These are phyloP conservation scores for Columba janthina DNA, from an alignment of 2,113 vertebrate species.

Conservation along the genomic window DNA sequence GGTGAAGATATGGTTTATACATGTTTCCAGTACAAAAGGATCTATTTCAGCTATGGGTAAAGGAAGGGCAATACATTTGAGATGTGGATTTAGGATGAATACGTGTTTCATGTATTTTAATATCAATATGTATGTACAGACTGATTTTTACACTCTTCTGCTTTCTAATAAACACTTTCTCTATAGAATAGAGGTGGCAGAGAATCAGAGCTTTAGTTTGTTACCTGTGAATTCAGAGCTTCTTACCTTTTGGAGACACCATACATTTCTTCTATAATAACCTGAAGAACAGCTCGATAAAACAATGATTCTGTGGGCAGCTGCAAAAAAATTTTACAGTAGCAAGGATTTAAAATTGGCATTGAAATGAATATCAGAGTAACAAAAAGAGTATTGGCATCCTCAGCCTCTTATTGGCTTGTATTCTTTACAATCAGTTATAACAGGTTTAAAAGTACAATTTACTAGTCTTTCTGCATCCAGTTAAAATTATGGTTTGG, in stretches of 20 bases:
- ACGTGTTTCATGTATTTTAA: not conserved
- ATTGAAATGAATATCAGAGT: not conserved
- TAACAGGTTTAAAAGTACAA: not conserved
- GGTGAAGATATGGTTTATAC: not conserved
- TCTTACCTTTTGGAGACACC: slow-evolving; percentile 88
- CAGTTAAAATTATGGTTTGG: not conserved
- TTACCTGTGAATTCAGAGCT: slow-evolving; percentile 17
- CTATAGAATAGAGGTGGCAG: not conserved
- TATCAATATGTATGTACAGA: not conserved
- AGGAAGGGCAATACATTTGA: not conserved
- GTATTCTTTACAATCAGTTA: not conserved
- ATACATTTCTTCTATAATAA: slow-evolving; percentile 92
- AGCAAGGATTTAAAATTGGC: slow-evolving; percentile 29
- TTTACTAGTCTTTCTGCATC: slow-evolving; percentile 19
- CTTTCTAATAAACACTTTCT: not conserved
- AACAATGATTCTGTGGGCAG: slow-evolving; percentile 94
- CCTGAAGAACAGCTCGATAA: slow-evolving; percentile 94
- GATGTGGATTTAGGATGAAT: not conserved
- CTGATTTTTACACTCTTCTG: not conserved
- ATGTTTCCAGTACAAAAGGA: not conserved
- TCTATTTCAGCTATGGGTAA: not conserved
- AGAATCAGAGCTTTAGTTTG: not conserved
- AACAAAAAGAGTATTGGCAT: not conserved
- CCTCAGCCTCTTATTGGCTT: not conserved
- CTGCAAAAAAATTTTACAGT: slow-evolving; percentile 72